Evolutionary conservation across 2,888 invertebrate species (phyloP), one percentile per base, ranked within the genome.

Genomic region (Troides helena): DNA sequence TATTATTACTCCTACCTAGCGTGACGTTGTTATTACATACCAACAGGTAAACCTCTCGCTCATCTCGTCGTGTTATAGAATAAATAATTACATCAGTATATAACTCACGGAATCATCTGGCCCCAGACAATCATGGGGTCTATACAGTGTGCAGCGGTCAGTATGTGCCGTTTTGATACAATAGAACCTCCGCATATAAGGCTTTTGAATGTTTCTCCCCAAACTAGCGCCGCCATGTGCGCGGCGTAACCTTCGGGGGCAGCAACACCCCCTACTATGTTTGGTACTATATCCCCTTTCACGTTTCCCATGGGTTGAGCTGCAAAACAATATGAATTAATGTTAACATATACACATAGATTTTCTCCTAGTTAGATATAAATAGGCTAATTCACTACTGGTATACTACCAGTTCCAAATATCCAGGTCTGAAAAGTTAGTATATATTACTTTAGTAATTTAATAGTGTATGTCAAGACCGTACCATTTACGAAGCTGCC

Each of bases 131-230:
- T 56, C 61, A 76, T 76, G 0, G 70, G 70, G 1, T 78, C 74
- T n/a, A 85, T 77, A 65, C 85, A 85, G 67, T 85, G 85, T 0
- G 85, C 81, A 0, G 85, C 82, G 1, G 80, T 79, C 50, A 83
- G 68, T 21, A 83, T 39, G 64, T 73, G 68, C 1, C 58, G n/a
- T 17, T 58, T 6, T 39, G 77, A 70, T 68, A 83, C 74, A 30
- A 78, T 69, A 62, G 81, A 78, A 5, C 75, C 78, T 6, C 80
- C 77, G 70, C 81, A 77, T 8, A 75, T 58, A 4, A 79, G 39
- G 39, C 71, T 69, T 21, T 65, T 67, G 46, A 79, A 7, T 0
- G 36, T 4, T 7, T 76, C 68, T 3, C 82, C 78, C 17, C 74
- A 70, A 10, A 82, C 74, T 21, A 82, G 66, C 2, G 77, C 80